Evolutionary conservation across 2,113 vertebrate species (phyloP).

Genomic region (Pluvianellus socialis): DNA sequence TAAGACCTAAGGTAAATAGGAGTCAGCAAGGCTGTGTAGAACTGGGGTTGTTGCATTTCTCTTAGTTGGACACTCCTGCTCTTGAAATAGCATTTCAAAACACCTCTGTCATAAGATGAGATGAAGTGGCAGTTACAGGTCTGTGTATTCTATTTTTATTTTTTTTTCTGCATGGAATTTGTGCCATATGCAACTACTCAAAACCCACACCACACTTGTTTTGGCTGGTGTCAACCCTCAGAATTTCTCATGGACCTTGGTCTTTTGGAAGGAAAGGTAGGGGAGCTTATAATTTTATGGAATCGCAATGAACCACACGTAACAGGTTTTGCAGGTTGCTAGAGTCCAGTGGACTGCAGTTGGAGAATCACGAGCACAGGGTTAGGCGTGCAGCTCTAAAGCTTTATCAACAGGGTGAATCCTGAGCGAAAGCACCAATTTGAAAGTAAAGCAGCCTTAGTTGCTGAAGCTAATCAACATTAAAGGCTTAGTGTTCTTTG

Average conservation of each 20-base stretch:
- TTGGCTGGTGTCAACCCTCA: background rate
- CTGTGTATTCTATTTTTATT: background rate
- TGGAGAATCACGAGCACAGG: background rate
- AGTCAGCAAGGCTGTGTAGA: background rate
- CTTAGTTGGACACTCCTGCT: background rate
- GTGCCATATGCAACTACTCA: background rate
- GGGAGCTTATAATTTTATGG: background rate
- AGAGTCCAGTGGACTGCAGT: background rate
- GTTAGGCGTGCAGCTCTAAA: background rate
- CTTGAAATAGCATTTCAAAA: background rate
- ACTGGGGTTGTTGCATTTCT: background rate
- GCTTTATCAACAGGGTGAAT: background rate
- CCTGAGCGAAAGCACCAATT: background rate
- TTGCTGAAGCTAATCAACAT: background rate
- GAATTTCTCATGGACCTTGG: background rate
- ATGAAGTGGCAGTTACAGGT: background rate
- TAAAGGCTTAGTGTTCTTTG: slow-evolving; percentile 12
- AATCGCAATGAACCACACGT: background rate
- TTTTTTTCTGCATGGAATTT: background rate
- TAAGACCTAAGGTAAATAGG: background rate
- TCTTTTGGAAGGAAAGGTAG: background rate
- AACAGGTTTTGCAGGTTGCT: background rate
- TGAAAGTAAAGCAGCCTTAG: background rate
- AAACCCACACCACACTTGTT: background rate
- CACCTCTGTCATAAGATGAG: background rate